Evolutionary conservation across 37 sponge, comb jelly and placozoan genomes (phyloP).

Genomic region (Chondrosia reniformis): DNA sequence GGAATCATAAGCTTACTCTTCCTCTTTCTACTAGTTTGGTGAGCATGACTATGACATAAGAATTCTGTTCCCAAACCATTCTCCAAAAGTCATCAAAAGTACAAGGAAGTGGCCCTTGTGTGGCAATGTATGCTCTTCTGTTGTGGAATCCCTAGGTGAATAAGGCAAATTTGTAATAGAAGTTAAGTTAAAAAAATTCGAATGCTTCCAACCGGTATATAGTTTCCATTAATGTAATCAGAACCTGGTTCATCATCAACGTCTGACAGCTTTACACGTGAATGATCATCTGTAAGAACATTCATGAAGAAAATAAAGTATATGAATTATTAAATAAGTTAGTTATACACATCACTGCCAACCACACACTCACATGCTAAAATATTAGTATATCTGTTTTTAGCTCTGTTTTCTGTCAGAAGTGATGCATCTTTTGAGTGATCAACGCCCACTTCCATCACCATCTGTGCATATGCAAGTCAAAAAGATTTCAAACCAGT

Average conservation of each 20-base stretch:
- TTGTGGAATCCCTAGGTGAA: constrained; percentile 54
- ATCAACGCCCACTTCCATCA: constrained; percentile 74
- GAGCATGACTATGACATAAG: constrained; percentile 83
- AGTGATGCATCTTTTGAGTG: constrained; percentile 79
- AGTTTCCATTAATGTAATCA: constrained; percentile 96
- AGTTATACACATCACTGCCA: too few relatives aligned
- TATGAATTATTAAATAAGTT: background rate
- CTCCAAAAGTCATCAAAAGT: constrained; percentile 92
- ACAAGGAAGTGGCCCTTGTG: constrained; percentile 83
- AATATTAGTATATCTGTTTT: constrained; percentile 91
- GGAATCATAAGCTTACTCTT: constrained; percentile 52
- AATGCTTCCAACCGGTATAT: constrained; percentile 69
- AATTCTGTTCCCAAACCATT: constrained; percentile 91
- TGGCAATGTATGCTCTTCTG: constrained; percentile 78
- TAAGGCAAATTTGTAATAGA: background rate
- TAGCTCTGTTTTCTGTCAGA: constrained; percentile 80
- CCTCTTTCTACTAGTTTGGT: constrained; percentile 82
- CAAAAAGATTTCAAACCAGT: too few relatives aligned
- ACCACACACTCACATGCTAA: constrained; percentile 64
- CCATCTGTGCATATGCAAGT: constrained; percentile 39
- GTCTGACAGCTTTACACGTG: constrained; percentile 68
- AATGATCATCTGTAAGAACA: constrained; percentile 59
- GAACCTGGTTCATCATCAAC: constrained; percentile 87
- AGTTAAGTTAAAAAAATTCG: background rate
- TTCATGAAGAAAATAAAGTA: background rate